A percentile compares a stretch with the other conserved stretches of the same genome.
phyloP scores from a whole-genome alignment of 2,113 vertebrate species.

The Xiphias gladius region DNA sequence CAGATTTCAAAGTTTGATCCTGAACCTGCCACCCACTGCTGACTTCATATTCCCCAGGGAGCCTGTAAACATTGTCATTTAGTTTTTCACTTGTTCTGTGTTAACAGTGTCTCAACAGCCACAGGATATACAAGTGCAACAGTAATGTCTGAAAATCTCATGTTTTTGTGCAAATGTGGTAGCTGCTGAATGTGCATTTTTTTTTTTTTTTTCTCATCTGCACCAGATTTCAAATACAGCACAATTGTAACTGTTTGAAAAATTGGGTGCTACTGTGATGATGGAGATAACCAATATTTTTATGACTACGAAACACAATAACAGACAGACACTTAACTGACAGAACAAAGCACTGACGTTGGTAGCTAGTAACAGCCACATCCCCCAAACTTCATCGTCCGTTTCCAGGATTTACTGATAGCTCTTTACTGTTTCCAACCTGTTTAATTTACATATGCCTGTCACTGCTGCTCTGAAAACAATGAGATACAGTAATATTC shows the following conservation, averaged over 20 bases:
- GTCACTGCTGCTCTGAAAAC: conserved; percentile 26
- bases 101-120: not conserved
- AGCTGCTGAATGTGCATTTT: conserved; percentile 7
- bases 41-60: conserved; percentile 13
- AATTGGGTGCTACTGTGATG: not conserved
- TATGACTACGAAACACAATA: not conserved
- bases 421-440: not conserved
- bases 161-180: conserved; percentile 7
- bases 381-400: conserved; percentile 11
- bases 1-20: not conserved
- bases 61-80: not conserved
- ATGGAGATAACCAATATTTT: not conserved
- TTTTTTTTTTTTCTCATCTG: conserved; percentile 1
- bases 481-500: not conserved
- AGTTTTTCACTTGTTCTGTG: not conserved
- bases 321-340: not conserved
- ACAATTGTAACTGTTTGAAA: not conserved
- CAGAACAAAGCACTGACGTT: conserved; percentile 4
- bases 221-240: not conserved
- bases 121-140: conserved; percentile 6
- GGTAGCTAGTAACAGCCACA: not conserved
- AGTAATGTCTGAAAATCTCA: conserved; percentile 11
- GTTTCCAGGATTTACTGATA: conserved; percentile 8
- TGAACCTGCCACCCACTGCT: not conserved
- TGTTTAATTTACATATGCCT: not conserved